Evolutionary conservation across 2,888 invertebrate genomes (phyloP).

Genomic region (Thelaira solivaga): DNA sequence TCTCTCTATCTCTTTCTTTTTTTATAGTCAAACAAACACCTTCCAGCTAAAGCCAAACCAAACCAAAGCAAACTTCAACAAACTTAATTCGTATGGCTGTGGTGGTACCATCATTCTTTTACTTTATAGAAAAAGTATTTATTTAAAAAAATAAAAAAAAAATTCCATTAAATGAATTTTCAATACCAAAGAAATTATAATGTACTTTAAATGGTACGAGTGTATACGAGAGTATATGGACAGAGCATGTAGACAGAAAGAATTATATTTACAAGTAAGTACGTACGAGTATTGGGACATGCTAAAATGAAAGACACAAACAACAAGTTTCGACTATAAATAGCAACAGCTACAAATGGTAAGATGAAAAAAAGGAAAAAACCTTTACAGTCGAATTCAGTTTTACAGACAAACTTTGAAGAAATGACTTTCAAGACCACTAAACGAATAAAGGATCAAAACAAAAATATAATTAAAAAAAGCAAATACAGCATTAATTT

Average conservation of each 20-base stretch:
- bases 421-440: no score
- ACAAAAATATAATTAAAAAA: no score
- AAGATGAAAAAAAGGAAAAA: conserved; percentile 12
- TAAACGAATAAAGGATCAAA: no score
- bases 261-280: no score
- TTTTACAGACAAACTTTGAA: no score
- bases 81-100: background rate
- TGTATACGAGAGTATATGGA: background rate
- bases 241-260: no score
- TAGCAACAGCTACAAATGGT: conserved; percentile 48
- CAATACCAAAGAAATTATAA: conserved; percentile 61
- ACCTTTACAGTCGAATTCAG: no score
- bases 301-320: background rate
- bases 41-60: conserved; percentile 27
- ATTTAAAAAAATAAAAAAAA: conserved; percentile 7
- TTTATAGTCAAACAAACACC: conserved; percentile 36
- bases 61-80: conserved; percentile 18
- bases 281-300: background rate
- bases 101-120: background rate
- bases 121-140: background rate
- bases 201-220: conserved; percentile 51
- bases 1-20: no score
- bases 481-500: no score
- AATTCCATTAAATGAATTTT: conserved; percentile 53
- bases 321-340: conserved; percentile 50